Evolutionary conservation across 2,113 vertebrate genomes (phyloP), one percentile per base, ranked within the genome.

Genomic region (Leptodactylus fuscus): DNA sequence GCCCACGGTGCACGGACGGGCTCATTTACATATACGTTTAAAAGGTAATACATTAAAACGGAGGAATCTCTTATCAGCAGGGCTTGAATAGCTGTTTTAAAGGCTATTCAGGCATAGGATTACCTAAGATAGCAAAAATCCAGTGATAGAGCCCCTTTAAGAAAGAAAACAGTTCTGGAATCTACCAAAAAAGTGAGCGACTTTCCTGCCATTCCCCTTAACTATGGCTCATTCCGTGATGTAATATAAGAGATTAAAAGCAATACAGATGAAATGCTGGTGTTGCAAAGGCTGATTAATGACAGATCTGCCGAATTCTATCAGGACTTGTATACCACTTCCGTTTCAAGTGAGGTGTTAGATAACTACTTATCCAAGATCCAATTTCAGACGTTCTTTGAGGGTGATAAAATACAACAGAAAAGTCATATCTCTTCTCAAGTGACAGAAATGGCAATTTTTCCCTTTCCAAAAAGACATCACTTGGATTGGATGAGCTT

Each of bases 401-500:
- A 76, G 16, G 32, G 48, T 16, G 46, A 58, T 79, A 58, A 79
- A 38, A 79, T 36, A 36, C 51, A 79, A 36, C 51, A 79, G 49
- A 58, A 58, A 58, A 53, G 49, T 38, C 51, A 79, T 79, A 79
- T 58, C 76, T 79, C 24, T 49, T 32, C 73, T 76, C 7, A 76
- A 32, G 73, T 76, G 73, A 76, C 27, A 76, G 73, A 76, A 76
- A 36, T 58, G 76, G 51, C 76, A 79, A 36, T 53, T 77, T 79
- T 22, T 79, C 36, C 29, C 51, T 79, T 55, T 53, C 27, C 51
- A 55, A 55, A 22, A 55, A 53, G 49, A 79, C 51, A 79, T 79
- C 49, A 36, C 51, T 5, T 13, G 76, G 29, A 58, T 34, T 58
- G 51, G 34, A 53, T 55, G 76, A 38, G 46, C 49, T 58, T 58